A percentile compares a stretch with the other conserved stretches of the same genome.
phyloP scores from a whole-genome alignment of 1,140 invertebrate species.

The Drosophila murphyi region DNA sequence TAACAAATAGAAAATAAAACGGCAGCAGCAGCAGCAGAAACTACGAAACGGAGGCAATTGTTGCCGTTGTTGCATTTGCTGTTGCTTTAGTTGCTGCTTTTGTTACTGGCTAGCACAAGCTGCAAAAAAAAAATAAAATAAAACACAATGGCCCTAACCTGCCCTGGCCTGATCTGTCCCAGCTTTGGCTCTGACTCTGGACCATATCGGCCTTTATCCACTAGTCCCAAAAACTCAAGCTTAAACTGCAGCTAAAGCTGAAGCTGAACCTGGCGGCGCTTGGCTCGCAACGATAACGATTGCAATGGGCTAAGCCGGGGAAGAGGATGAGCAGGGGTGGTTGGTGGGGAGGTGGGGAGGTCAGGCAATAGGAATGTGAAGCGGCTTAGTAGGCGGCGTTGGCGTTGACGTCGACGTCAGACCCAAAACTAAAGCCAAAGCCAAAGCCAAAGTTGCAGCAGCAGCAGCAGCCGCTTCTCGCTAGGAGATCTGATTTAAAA shows the following conservation, averaged over 20 bases:
- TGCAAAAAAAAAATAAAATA: conserved; percentile 12
- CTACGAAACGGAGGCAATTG: conserved; percentile 55
- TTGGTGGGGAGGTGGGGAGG: background rate
- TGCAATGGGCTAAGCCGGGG: conserved; percentile 1
- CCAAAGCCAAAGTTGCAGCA: conserved; percentile 1
- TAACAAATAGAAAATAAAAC: conserved; percentile 79
- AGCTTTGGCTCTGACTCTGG: conserved; percentile 39
- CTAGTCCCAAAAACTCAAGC: conserved; percentile 23
- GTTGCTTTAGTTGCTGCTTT: conserved; percentile 9
- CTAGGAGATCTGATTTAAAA: conserved; percentile 81
- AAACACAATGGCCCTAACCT: conserved; percentile 53
- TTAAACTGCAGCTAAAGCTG: background rate
- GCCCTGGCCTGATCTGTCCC: conserved; percentile 48
- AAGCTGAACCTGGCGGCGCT: conserved; percentile 37
- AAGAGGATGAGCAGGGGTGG: background rate
- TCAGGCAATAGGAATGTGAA: conserved; percentile 56
- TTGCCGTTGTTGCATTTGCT: conserved; percentile 15
- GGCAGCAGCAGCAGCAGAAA: conserved; percentile 54
- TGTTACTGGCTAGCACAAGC: conserved; percentile 14
- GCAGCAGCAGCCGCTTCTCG: conserved; percentile 26
- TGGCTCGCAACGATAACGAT: conserved; percentile 42
- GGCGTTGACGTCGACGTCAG: conserved; percentile 30
- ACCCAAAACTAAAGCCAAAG: background rate
- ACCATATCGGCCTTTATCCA: conserved; percentile 46
- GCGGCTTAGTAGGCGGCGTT: conserved; percentile 47